Evolutionary conservation across 1,140 invertebrate species (phyloP).

Genomic region (Drosophila ananassae): DNA sequence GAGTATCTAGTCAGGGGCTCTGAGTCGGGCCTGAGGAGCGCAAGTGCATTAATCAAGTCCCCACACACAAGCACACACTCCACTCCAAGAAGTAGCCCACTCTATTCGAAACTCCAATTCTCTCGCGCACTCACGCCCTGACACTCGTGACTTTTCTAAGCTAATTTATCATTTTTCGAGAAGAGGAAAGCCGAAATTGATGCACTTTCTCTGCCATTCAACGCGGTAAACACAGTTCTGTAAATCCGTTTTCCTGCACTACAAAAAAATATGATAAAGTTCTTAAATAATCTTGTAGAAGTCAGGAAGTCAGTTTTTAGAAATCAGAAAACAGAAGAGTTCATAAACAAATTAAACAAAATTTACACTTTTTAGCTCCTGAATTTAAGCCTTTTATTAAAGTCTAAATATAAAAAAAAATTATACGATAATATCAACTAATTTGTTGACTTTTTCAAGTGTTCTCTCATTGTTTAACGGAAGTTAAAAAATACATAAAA

Average conservation of each 20-base stretch:
- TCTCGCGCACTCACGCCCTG: conserved; percentile 66
- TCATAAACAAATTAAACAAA: too few species aligned
- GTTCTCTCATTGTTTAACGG: conserved; percentile 26
- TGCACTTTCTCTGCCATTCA: conserved; percentile 63
- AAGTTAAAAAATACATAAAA: conserved; percentile 59
- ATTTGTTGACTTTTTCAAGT: background rate
- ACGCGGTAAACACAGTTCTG: conserved; percentile 26
- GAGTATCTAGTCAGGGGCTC: conserved; percentile 7
- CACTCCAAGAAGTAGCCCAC: conserved; percentile 31
- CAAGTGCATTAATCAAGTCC: conserved; percentile 75
- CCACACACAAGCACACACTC: conserved; percentile 43
- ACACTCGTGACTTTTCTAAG: conserved; percentile 77
- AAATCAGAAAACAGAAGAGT: too few species aligned
- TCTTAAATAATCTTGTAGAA: background rate
- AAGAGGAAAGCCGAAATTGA: conserved; percentile 39
- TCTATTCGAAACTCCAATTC: conserved; percentile 48
- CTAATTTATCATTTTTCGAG: conserved; percentile 65
- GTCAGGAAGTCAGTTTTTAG: too few species aligned
- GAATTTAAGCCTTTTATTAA: too few species aligned
- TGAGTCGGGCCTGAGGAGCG: conserved; percentile 24
- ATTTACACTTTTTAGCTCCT: too few species aligned
- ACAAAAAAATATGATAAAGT: background rate
- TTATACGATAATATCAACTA: background rate
- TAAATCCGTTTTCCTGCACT: conserved; percentile 24
- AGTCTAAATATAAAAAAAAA: too few species aligned